Evolutionary conservation across 1,140 invertebrate genomes (phyloP), one percentile per base, ranked within the genome.

Genomic region (Bombus polaris): DNA sequence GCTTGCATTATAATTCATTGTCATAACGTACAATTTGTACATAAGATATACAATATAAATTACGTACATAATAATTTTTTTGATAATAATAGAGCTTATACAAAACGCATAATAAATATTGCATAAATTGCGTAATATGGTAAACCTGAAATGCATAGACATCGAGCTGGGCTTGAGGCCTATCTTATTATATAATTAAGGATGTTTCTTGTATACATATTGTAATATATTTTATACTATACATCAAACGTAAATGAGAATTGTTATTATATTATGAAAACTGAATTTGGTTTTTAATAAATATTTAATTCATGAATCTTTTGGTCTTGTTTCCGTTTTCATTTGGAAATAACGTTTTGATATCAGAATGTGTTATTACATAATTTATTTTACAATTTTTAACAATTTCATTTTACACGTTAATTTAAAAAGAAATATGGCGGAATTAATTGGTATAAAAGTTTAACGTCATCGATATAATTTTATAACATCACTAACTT

Each of bases 221-320:
- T 92, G 91, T 93, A 93, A 93, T 93, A 93, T 92, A 93, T 93
- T 93, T 93, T 93, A 88, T 93, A 92, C 90, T 88, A 81, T 87
- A 90, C 73, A 86, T 76, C 57, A 83, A 81, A 68, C 68, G 25
- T 70, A 77, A 90, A 59, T 62, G 72, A 89, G 47, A 91, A 89
- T 89, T 89, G 87, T 91, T 90, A 91, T 39, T 75, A 89, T 87
- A 85, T 75, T 89, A 71, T 83, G 13, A 89, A 87, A 87, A 87
- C 28, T 86, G 78, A 90, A 77, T 91, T 91, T 89, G 85, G 82
- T 91, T 91, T 90, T 86, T 87, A 91, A 91, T 91, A 91, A 91
- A 91, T 90, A 91, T 90, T 88, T 88, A 86, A 90, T 86, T 90
- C 78, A 77, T 13, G 25, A 86, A 81, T 78, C 47, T 15, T 18